A percentile compares a stretch with the other conserved stretches of the same genome.
Conservation (phyloP, 2,888 invertebrate genomes). For the Temnothorax ravouxi region DNA sequence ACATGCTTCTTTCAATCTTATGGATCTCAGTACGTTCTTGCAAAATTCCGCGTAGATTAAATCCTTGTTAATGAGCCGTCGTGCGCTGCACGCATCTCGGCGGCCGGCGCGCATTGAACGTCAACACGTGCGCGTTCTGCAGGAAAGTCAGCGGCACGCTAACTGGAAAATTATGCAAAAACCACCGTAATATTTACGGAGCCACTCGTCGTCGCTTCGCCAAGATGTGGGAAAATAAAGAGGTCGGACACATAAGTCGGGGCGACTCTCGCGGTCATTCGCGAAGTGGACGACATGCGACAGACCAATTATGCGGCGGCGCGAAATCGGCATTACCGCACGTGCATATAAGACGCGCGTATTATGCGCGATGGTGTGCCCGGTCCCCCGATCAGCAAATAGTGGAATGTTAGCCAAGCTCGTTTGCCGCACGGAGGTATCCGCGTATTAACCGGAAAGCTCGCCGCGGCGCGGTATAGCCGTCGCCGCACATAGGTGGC, state of each 20-base stretch:
- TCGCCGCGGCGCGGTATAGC: neutral
- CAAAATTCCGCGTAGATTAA: constrained; percentile 16
- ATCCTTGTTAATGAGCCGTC: constrained; percentile 16
- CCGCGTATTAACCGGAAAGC: constrained; percentile 8
- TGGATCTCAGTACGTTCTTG: neutral
- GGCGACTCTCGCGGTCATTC: constrained; percentile 17
- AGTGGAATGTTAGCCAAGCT: constrained; percentile 38
- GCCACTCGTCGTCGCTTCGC: constrained; percentile 25
- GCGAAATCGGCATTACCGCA: constrained; percentile 62
- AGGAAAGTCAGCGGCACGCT: constrained; percentile 12
- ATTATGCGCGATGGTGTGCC: constrained; percentile 13
- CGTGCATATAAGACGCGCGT: constrained; percentile 21
- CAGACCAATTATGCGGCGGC: constrained; percentile 69
- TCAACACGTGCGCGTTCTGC: neutral
- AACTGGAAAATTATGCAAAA: constrained; percentile 46
- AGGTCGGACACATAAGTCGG: constrained; percentile 65
- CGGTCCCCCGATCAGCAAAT: constrained; percentile 11
- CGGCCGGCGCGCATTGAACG: neutral
- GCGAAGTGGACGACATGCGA: constrained; percentile 59
- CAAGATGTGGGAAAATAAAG: constrained; percentile 61
- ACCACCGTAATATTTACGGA: constrained; percentile 48
- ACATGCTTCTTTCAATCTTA: neutral
- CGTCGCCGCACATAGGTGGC: neutral
- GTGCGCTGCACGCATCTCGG: neutral
- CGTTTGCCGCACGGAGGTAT: constrained; percentile 6